phyloP scores from a whole-genome alignment of 35 echinoderm and acorn worm species.

The Nesometra sesokonis region DNA sequence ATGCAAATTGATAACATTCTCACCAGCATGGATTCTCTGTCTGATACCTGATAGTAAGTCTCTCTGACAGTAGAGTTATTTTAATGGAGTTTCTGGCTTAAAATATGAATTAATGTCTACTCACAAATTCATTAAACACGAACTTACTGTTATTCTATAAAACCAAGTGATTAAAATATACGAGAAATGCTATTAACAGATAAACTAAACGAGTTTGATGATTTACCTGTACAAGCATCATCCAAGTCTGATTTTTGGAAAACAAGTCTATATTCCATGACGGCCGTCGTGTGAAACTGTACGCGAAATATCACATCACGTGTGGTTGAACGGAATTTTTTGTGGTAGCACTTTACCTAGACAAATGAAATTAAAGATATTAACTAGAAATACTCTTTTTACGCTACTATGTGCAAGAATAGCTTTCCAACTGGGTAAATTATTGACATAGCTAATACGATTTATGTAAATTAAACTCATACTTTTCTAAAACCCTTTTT shows the following conservation, averaged over 20 bases:
- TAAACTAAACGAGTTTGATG: background rate
- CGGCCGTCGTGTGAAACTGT: constrained; percentile 94
- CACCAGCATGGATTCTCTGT: too few relatives aligned
- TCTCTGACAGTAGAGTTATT: background rate
- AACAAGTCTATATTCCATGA: constrained; percentile 80
- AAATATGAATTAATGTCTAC: background rate
- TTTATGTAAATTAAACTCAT: too few relatives aligned
- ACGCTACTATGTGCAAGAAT: too few relatives aligned
- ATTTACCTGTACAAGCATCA: constrained; percentile 92
- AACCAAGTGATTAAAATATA: background rate
- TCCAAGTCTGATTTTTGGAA: constrained; percentile 84
- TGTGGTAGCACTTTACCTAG: constrained; percentile 96
- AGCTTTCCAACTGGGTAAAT: too few relatives aligned
- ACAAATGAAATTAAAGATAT: background rate
- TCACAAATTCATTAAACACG: background rate
- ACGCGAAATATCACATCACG: constrained; percentile 84
- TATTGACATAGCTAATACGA: too few relatives aligned
- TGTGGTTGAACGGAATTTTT: constrained; percentile 77
- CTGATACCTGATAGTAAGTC: background rate
- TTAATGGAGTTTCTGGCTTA: background rate
- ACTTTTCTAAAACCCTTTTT: too few relatives aligned
- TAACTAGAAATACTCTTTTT: background rate
- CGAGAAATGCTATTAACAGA: background rate
- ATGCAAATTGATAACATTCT: too few relatives aligned
- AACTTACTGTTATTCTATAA: background rate